Percentiles rank a stretch among this genome's conserved stretches.
phyloP scores from a whole-genome alignment of 37 sponge, comb jelly and placozoan genomes.

The Lycopodina hypogea region DNA sequence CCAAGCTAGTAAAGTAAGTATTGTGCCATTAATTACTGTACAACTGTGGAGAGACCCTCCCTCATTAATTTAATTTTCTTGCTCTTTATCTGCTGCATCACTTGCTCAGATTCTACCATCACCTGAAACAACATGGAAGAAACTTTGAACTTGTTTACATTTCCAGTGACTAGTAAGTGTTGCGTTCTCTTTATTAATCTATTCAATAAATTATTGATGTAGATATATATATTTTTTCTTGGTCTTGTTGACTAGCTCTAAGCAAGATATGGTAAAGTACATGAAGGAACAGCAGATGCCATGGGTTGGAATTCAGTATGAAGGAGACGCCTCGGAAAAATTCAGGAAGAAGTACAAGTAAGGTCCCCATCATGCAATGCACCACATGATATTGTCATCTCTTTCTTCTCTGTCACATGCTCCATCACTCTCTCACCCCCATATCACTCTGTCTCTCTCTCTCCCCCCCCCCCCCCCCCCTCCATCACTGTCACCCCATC shows the following conservation, averaged over 20 bases:
- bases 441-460: neutral
- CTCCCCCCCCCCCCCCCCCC: neutral
- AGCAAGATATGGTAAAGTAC: conserved; percentile 64
- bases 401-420: neutral
- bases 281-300: conserved; percentile 70
- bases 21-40: neutral
- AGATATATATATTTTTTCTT: neutral
- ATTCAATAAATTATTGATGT: neutral
- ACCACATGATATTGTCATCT: neutral
- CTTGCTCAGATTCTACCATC: conserved; percentile 64
- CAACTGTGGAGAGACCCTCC: neutral
- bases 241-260: conserved; percentile 23
- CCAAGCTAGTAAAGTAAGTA: conserved; percentile 73
- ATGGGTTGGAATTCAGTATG: conserved; percentile 46
- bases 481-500: neutral
- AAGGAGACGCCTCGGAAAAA: conserved; percentile 31
- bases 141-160: conserved; percentile 69
- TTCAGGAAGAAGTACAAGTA: conserved; percentile 58
- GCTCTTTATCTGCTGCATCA: no score
- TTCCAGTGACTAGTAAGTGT: conserved; percentile 85
- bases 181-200: neutral
- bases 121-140: conserved; percentile 57
- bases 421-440: neutral
- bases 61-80: neutral
- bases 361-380: neutral